Evolutionary conservation across 2,888 invertebrate genomes (phyloP).

Genomic region (Epinotia brunnichana): DNA sequence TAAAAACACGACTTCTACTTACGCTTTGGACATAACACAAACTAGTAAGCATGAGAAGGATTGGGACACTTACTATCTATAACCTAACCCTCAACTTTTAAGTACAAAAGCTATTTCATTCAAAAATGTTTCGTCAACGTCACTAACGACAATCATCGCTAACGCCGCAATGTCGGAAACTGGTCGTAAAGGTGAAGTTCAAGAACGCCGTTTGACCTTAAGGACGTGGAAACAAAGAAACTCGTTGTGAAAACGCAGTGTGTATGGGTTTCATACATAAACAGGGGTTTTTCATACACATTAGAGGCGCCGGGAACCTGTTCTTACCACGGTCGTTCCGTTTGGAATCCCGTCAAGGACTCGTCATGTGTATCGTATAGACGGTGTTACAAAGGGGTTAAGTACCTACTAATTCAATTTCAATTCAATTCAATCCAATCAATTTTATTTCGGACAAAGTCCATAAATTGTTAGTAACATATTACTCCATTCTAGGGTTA

Average conservation of each 20-base stretch:
- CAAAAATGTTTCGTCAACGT: constrained; percentile 2
- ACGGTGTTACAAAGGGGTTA: neutral
- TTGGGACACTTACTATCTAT: too few relatives aligned
- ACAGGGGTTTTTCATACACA: neutral
- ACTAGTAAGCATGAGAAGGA: too few relatives aligned
- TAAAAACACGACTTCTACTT: too few relatives aligned
- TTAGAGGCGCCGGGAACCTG: constrained; percentile 31
- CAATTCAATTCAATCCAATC: too few relatives aligned
- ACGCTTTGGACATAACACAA: too few relatives aligned
- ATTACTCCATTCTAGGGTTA: too few relatives aligned
- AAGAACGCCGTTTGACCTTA: constrained; percentile 31
- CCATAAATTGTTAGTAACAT: too few relatives aligned
- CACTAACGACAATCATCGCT: constrained; percentile 25
- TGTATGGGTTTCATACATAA: neutral
- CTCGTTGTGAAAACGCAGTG: neutral
- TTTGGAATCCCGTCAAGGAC: constrained; percentile 29
- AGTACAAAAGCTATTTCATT: constrained; percentile 18
- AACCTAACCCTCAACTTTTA: too few relatives aligned
- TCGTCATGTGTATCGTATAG: constrained; percentile 3
- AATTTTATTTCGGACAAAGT: too few relatives aligned
- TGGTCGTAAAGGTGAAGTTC: constrained; percentile 31
- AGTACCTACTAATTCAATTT: too few relatives aligned
- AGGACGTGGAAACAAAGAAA: constrained; percentile 36
- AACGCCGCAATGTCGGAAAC: constrained; percentile 2
- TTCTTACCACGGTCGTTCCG: constrained; percentile 27